Evolutionary conservation across 2,113 vertebrate genomes (phyloP).

Genomic region (Otocyon megalotis): DNA sequence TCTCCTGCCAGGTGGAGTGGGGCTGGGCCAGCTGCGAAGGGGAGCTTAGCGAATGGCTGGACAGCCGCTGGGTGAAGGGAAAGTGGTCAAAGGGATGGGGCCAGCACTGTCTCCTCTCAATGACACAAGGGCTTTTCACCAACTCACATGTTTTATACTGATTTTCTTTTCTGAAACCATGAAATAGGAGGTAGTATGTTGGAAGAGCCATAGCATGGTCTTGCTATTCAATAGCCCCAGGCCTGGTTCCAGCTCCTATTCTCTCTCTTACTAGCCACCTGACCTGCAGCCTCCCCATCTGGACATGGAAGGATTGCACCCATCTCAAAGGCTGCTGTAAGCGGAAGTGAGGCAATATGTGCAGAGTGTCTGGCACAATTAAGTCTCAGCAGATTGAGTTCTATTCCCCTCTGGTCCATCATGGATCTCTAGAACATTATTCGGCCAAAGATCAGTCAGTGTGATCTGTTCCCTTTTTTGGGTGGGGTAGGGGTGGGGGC

Average conservation of each 20-base stretch:
- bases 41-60: background rate
- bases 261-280: background rate
- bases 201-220: fast-evolving
- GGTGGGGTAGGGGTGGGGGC: no score
- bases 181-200: background rate
- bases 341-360: fast-evolving
- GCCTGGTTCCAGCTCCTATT: fast-evolving
- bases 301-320: background rate
- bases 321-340: background rate
- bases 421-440: background rate
- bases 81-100: background rate
- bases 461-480: background rate
- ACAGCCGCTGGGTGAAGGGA: background rate
- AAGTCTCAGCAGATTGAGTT: background rate
- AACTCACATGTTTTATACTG: background rate
- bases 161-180: background rate
- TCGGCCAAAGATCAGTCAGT: background rate
- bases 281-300: background rate
- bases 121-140: background rate
- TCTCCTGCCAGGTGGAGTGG: constrained; percentile 36
- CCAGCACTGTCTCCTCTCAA: background rate
- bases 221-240: background rate
- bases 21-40: background rate
- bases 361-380: no score
- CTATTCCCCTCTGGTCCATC: background rate